Conservation (phyloP, 2,797 vertebrate genomes). For the Rhabdomys pumilio region DNA sequence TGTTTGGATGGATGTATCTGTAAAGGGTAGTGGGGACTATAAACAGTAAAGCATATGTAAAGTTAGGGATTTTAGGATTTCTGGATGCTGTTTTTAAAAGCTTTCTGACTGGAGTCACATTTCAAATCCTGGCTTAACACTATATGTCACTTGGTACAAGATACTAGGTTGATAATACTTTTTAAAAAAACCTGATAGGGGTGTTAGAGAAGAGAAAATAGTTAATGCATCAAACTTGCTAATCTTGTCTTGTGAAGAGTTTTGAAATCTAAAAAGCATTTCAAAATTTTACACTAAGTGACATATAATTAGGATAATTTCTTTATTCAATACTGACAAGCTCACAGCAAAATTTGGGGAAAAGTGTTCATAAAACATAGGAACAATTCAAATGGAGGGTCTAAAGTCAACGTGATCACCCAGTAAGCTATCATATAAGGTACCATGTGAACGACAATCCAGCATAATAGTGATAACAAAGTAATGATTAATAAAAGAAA, state of each 20-base stretch:
- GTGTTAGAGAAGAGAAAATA: neutral
- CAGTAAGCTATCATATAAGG: neutral
- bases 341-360: constrained; percentile 23
- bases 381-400: neutral
- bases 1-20: neutral
- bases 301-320: neutral
- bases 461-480: neutral
- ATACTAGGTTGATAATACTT: neutral
- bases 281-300: constrained; percentile 43
- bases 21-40: neutral
- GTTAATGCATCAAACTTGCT: neutral
- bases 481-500: neutral
- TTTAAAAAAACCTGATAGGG: neutral
- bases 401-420: neutral
- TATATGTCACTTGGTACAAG: neutral
- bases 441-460: neutral
- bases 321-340: constrained; percentile 3
- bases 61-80: neutral
- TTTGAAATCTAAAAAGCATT: constrained; percentile 47
- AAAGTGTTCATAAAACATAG: constrained; percentile 3
- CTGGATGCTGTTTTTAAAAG: constrained; percentile 7
- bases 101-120: neutral
- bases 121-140: neutral
- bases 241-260: neutral
- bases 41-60: neutral